Evolutionary conservation across 1,140 invertebrate species (phyloP), one percentile per base, ranked within the genome.

Genomic region (Glossosoma conforme): DNA sequence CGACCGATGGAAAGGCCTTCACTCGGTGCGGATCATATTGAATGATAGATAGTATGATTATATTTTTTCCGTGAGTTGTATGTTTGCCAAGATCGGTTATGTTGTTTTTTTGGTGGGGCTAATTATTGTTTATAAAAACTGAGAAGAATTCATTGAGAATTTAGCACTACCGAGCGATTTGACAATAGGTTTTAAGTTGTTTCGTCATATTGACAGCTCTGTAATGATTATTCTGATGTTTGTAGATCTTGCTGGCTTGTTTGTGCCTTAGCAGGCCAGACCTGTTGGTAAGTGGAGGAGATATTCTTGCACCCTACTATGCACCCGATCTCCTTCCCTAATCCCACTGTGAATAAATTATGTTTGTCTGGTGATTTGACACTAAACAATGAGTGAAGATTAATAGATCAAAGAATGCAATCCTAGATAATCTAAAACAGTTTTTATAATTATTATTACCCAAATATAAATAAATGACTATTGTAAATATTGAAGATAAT

Each of bases 231-330:
- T 57, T 52, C 22, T 57, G 44, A 52, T 57, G 49, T 57, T 76
- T 79, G 69, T 80, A 80, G 78, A 80, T 80, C 74, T 78, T 80
- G 77, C 77, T 80, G 77, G 78, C 78, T 79, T 80, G 78, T 77
- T 78, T 80, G 77, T 80, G 78, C 77, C 77, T 80, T 76, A 75
- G 72, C 70, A 79, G 78, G 77, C 78, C 78, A 79, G 78, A 79
- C 76, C 75, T 80, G 71, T 76, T 80, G 78, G 78, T 80, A 80
- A 80, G 78, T 80, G 51, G 47, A 70, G 67, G 65, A 68, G 40
- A 49, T 53, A 66, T 42, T 47, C 40, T 56, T 38, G 32, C 44
- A 44, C 33, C 38, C 44, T 28, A 36, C 35, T 37, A 18, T 52
- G 38, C 40, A 42, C 30, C 41, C 14, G 33, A 36, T 28, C 24